A percentile compares a stretch with the other conserved stretches of the same genome.
phyloP scores from a whole-genome alignment of 2,888 invertebrate species.

The Tenthredo amoena region DNA sequence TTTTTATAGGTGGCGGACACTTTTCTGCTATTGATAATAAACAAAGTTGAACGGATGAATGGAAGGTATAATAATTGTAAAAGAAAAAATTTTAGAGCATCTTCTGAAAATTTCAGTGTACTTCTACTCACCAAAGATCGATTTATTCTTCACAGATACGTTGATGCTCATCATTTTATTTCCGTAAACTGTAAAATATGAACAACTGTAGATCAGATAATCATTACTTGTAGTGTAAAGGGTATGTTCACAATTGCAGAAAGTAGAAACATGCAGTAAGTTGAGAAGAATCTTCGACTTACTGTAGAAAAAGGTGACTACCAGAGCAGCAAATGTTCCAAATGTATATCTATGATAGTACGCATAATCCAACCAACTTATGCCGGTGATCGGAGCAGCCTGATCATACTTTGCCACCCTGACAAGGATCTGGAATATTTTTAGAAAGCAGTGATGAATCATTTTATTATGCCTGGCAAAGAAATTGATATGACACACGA shows the following conservation, averaged over 20 bases:
- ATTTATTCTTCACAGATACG: constrained; percentile 71
- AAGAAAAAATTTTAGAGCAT: not conserved
- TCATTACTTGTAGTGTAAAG: constrained; percentile 36
- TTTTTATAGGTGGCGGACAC: constrained; percentile 72
- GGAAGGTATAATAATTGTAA: not conserved
- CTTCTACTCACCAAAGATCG: constrained; percentile 70
- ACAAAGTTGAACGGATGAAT: not conserved
- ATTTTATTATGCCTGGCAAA: not conserved
- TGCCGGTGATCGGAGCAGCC: constrained; percentile 69
- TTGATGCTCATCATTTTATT: constrained; percentile 71
- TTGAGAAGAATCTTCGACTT: constrained; percentile 57
- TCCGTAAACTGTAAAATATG: constrained; percentile 71
- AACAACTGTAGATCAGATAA: constrained; percentile 53
- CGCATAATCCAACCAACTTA: constrained; percentile 73
- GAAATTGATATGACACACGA: not conserved
- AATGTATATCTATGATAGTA: constrained; percentile 73
- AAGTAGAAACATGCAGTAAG: not conserved
- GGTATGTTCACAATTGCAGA: constrained; percentile 19
- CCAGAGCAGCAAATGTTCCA: constrained; percentile 68
- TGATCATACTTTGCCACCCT: constrained; percentile 71
- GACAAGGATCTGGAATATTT: constrained; percentile 69
- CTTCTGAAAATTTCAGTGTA: not conserved
- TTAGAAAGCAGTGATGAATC: not conserved
- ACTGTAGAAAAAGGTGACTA: constrained; percentile 72
- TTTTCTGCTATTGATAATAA: constrained; percentile 67